Evolutionary conservation across 2,113 vertebrate genomes (phyloP).

Genomic region (Corythaixoides concolor): DNA sequence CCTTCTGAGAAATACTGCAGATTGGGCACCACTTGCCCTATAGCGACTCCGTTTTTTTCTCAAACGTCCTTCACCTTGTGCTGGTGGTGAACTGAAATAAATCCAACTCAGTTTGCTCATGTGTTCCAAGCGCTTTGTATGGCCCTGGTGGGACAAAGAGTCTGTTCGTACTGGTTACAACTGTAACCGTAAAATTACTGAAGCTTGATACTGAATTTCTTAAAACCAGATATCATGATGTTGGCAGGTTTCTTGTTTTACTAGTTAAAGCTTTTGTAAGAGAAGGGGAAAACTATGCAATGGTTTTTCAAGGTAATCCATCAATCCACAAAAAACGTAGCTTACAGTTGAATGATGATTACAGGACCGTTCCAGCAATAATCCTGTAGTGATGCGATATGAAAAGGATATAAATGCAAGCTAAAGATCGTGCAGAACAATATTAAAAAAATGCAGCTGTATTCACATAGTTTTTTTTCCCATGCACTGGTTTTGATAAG

Average conservation of each 20-base stretch:
- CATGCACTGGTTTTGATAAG: not conserved
- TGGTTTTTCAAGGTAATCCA: not conserved
- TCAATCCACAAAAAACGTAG: not conserved
- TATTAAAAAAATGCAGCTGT: not conserved
- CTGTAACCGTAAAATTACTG: not conserved
- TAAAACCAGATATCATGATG: not conserved
- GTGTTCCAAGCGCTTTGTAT: not conserved
- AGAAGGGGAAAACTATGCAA: not conserved
- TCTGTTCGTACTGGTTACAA: not conserved
- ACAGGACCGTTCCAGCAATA: not conserved
- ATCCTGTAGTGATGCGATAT: not conserved
- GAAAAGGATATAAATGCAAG: not conserved
- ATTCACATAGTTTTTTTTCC: not conserved
- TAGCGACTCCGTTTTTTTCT: not conserved
- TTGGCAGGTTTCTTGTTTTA: not conserved
- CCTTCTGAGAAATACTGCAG: not conserved
- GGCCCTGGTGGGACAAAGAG: not conserved
- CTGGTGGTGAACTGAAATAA: not conserved
- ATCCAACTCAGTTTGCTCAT: not conserved
- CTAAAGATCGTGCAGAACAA: not conserved
- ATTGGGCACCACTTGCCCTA: not conserved
- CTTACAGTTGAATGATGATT: not conserved
- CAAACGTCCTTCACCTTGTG: not conserved
- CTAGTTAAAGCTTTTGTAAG: not conserved
- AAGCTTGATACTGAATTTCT: not conserved